These are phyloP conservation scores for Mionectes macconnelli DNA, from an alignment of 2,113 vertebrate species.

Conservation along the genomic window DNA sequence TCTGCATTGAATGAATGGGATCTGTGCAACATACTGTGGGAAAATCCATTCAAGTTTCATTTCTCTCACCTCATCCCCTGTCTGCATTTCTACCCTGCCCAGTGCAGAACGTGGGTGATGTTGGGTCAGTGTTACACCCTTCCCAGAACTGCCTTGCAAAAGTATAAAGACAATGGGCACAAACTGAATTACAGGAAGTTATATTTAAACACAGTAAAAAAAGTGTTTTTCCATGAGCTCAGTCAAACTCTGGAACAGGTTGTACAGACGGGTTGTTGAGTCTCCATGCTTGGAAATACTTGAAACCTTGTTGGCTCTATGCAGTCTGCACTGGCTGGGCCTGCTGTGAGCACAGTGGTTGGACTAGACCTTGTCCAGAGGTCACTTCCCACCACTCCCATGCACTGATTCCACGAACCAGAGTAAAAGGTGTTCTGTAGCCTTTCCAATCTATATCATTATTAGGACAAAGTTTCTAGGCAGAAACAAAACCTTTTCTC, in stretches of 20 bases:
- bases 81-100: neutral
- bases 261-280: neutral
- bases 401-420: neutral
- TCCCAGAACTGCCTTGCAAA: rapidly evolving
- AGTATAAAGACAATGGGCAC: neutral
- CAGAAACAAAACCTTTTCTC: neutral
- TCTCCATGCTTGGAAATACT: neutral
- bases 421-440: neutral
- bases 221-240: neutral
- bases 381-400: neutral
- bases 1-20: neutral
- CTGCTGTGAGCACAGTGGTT: neutral
- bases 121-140: neutral
- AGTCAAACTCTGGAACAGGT: neutral
- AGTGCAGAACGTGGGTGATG: rapidly evolving
- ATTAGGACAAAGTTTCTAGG: neutral
- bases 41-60: neutral
- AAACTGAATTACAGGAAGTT: neutral
- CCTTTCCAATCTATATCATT: neutral
- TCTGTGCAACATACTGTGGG: neutral
- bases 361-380: neutral
- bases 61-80: rapidly evolving
- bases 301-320: neutral
- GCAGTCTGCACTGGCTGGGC: neutral
- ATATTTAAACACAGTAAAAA: neutral